Evolutionary conservation across 2,113 vertebrate genomes (phyloP).

Genomic region (Rutilus rutilus): DNA sequence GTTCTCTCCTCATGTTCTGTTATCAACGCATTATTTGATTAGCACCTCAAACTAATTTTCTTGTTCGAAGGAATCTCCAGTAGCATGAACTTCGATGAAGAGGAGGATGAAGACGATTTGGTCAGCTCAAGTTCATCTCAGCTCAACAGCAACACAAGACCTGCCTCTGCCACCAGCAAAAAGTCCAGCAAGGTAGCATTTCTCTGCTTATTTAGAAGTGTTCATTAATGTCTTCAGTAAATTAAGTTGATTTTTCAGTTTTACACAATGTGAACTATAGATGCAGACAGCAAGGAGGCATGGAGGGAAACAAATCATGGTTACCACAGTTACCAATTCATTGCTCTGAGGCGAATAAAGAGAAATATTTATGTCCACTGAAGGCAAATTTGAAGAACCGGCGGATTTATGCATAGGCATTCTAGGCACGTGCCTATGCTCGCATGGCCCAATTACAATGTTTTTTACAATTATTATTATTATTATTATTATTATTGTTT

Average conservation of each 20-base stretch:
- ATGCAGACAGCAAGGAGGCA: not conserved
- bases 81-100: conserved; percentile 98
- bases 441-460: no score
- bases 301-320: not conserved
- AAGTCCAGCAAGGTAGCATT: conserved; percentile 88
- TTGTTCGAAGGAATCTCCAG: conserved; percentile 89
- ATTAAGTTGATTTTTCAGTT: not conserved
- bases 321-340: not conserved
- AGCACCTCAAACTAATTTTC: not conserved
- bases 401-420: no score
- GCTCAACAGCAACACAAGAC: conserved; percentile 93
- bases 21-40: not conserved
- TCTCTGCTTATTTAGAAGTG: not conserved
- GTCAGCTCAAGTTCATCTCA: conserved; percentile 97
- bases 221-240: not conserved
- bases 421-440: no score
- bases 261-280: not conserved
- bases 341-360: not conserved
- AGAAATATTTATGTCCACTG: not conserved
- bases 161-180: conserved; percentile 93
- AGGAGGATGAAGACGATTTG: conserved; percentile 95
- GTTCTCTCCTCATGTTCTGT: not conserved
- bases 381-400: no score
- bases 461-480: no score
- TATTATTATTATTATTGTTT: no score